These are phyloP conservation scores for Stichodactyla helianthus DNA, from an alignment of 64 coral and sea anemone species.

Conservation along the genomic window DNA sequence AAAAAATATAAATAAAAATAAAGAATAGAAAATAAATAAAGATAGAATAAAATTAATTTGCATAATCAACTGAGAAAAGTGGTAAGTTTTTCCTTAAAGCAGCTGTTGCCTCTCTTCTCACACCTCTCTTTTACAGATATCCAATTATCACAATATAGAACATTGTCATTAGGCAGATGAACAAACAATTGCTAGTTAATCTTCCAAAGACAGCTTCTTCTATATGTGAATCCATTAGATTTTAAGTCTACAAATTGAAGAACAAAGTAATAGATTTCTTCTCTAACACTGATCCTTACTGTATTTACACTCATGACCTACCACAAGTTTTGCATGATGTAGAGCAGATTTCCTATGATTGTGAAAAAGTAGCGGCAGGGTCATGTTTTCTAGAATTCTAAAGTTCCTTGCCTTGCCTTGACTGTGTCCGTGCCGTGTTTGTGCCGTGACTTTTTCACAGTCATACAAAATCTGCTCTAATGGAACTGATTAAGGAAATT, in stretches of 20 bases:
- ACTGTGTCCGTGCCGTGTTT: no score
- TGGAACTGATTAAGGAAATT: not conserved
- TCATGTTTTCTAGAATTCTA: no score
- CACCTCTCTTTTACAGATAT: not conserved
- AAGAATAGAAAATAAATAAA: no score
- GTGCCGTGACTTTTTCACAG: no score
- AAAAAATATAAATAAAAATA: no score
- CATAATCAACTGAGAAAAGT: not conserved
- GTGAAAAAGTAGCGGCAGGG: no score
- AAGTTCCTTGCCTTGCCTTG: no score
- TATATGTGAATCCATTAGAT: not conserved
- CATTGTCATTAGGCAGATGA: not conserved
- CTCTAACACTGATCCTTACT: no score
- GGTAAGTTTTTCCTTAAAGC: not conserved
- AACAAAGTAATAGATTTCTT: not conserved
- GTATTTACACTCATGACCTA: not conserved
- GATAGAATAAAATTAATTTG: not conserved
- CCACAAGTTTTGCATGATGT: not conserved
- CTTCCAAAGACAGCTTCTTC: not conserved
- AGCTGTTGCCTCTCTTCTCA: not conserved
- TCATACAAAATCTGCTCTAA: no score
- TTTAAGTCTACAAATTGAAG: not conserved
- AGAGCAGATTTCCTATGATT: no score
- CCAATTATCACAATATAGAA: not conserved
- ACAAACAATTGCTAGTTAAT: not conserved